Evolutionary conservation across 37 sponge, comb jelly and placozoan species (phyloP).

Genomic region (Spongilla lacustris): DNA sequence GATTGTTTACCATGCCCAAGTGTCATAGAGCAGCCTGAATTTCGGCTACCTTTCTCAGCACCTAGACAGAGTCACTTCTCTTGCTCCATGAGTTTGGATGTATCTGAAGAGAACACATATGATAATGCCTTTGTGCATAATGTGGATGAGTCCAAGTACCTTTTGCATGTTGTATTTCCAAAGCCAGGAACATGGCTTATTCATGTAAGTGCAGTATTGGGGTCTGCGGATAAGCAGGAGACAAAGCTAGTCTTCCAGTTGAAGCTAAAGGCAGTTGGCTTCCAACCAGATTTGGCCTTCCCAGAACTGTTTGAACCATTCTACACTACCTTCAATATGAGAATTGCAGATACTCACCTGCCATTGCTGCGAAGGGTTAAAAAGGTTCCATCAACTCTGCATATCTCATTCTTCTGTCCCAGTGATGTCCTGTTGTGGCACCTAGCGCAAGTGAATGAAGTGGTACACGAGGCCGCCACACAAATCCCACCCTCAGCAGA

Average conservation of each 20-base stretch:
- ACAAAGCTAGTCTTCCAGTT: background rate
- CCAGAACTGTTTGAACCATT: conserved; percentile 9
- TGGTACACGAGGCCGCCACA: background rate
- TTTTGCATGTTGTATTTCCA: conserved; percentile 22
- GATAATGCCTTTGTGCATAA: conserved; percentile 11
- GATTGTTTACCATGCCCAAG: background rate
- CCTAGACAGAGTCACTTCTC: background rate
- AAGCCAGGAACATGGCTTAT: conserved; percentile 12
- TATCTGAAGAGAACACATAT: background rate
- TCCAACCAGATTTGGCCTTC: background rate
- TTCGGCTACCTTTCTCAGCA: conserved; percentile 10
- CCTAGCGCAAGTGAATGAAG: background rate
- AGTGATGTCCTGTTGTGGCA: conserved; percentile 3
- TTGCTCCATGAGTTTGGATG: background rate
- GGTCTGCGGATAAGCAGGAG: background rate
- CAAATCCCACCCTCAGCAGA: background rate
- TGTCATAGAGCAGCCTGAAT: background rate
- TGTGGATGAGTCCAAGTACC: background rate
- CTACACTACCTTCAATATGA: background rate
- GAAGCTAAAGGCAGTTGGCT: background rate
- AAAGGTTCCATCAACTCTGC: background rate
- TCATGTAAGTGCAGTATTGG: background rate
- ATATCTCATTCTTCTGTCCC: conserved; percentile 2
- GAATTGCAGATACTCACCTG: background rate
- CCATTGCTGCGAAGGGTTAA: conserved; percentile 2